phyloP scores from a whole-genome alignment of 1,140 invertebrate genomes.

The Caenorhabditis remanei region DNA sequence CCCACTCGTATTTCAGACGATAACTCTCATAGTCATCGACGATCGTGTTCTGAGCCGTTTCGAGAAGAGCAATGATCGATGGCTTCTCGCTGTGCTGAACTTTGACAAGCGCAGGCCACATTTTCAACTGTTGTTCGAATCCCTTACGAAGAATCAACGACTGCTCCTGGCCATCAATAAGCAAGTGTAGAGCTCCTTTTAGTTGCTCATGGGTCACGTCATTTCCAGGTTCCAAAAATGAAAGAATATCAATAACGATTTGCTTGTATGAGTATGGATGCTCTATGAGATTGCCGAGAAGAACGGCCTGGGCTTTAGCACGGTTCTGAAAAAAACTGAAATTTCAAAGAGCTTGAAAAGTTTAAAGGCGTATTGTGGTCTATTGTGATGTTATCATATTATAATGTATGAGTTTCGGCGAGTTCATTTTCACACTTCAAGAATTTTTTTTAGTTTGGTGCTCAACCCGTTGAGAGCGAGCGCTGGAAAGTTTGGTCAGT shows the following conservation, averaged over 20 bases:
- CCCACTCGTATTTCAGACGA: slow-evolving; percentile 77
- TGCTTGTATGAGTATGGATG: slow-evolving; percentile 82
- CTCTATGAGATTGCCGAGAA: slow-evolving; percentile 80
- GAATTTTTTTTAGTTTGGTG: too few species aligned
- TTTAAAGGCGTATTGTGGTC: too few species aligned
- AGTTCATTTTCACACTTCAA: too few species aligned
- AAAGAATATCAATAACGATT: slow-evolving; percentile 81
- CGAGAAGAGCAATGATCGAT: slow-evolving; percentile 85
- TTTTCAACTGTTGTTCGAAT: slow-evolving; percentile 83
- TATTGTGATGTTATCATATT: too few species aligned
- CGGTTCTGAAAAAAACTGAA: slow-evolving; percentile 72
- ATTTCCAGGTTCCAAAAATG: slow-evolving; percentile 81
- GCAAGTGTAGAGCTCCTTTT: slow-evolving; percentile 86
- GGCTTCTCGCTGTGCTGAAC: slow-evolving; percentile 86
- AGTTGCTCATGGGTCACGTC: slow-evolving; percentile 83
- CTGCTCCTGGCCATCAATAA: slow-evolving; percentile 82
- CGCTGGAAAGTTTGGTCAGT: too few species aligned
- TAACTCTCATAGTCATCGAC: slow-evolving; percentile 80
- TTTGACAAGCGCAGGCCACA: slow-evolving; percentile 85
- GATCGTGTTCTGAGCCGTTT: slow-evolving; percentile 80
- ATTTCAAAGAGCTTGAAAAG: background rate
- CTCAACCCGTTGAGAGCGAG: too few species aligned
- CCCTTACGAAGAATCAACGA: slow-evolving; percentile 84
- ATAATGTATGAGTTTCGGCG: too few species aligned
- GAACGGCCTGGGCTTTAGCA: slow-evolving; percentile 81